Base-by-base conservation (phyloP, 2,888 invertebrate genomes). In the Epinotia brunnichana region DNA sequence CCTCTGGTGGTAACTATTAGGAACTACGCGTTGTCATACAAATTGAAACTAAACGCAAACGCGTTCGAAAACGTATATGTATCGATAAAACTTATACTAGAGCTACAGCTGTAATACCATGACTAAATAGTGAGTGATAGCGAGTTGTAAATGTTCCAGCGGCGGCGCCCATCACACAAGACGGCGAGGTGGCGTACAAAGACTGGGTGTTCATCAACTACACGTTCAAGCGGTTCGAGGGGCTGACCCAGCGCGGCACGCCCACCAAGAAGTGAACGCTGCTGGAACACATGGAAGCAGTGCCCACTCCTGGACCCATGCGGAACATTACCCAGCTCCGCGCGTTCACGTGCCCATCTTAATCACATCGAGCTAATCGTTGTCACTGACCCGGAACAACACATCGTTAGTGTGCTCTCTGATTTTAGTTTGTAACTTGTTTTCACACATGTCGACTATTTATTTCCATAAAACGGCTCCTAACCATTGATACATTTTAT, bases 151-250 rank as follows among this genome's bases (percentile, higher is more conserved):
- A 41, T 70, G 29, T 93, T 94, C 39, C 93, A 97, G 97, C 97
- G 83, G 96, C 98, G 75, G 97, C 98, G 76, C 97, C 98, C 53
- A 95, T 96, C 85, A 95, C 97, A 74, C 97, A 97, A 91, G 98
- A 98, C 85, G 97, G 98, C 76, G 98, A 98, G 91, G 95, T 96
- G 78, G 97, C 96, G 83, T 97, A 97, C 92, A 99, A 99, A 94
- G 99, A 99, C 95, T 99, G 99, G 98, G 99, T 99, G 81, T 99
- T 99, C 92, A 99, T 99, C 87, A 99, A 99, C 94, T 99, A 99
- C 94, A 99, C 99, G 76, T 99, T 99, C 95, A 99, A 99, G 91
- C 95, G 99, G 81, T 99, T 99, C 93, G 99, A 99, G 93, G 99
- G 98, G 39, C 95, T 99, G 77, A 98, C 98, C 67, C 98, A 98